Evolutionary conservation across 2,797 vertebrate genomes (phyloP).

Genomic region (Nyctalus aviator): DNA sequence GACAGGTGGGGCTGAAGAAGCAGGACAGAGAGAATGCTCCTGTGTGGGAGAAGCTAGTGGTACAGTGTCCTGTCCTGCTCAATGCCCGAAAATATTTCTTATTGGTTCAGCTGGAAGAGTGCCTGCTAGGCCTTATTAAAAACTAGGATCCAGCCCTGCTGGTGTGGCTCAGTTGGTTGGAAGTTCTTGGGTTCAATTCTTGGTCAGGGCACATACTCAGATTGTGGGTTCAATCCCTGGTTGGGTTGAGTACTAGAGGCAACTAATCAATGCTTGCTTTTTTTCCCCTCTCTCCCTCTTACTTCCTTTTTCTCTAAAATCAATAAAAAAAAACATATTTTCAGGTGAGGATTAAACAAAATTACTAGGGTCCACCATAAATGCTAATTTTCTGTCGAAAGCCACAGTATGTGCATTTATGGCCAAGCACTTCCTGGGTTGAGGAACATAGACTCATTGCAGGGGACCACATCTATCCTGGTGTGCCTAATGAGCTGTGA

Average conservation of each 20-base stretch:
- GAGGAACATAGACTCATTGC: neutral
- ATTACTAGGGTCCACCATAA: neutral
- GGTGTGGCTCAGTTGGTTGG: neutral
- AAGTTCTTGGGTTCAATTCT: neutral
- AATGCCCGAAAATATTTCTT: too few species aligned
- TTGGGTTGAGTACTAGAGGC: neutral
- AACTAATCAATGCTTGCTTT: neutral
- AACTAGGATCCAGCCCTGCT: neutral
- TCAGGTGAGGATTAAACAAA: neutral
- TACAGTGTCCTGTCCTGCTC: rapidly evolving
- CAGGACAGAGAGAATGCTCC: neutral
- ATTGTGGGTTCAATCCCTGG: neutral
- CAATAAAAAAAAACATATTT: neutral
- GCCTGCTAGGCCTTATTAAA: neutral
- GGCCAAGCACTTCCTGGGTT: neutral
- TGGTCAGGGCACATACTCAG: neutral
- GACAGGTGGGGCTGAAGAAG: neutral
- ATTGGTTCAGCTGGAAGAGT: neutral
- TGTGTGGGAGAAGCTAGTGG: neutral
- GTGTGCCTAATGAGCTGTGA: slow-evolving; percentile 60
- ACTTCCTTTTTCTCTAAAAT: neutral
- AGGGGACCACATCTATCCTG: neutral
- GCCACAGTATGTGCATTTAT: neutral
- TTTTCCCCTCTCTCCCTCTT: neutral
- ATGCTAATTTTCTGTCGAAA: neutral